Evolutionary conservation across 2,113 vertebrate species (phyloP), one percentile per base, ranked within the genome.

Genomic region (Mormoops blainvillei): DNA sequence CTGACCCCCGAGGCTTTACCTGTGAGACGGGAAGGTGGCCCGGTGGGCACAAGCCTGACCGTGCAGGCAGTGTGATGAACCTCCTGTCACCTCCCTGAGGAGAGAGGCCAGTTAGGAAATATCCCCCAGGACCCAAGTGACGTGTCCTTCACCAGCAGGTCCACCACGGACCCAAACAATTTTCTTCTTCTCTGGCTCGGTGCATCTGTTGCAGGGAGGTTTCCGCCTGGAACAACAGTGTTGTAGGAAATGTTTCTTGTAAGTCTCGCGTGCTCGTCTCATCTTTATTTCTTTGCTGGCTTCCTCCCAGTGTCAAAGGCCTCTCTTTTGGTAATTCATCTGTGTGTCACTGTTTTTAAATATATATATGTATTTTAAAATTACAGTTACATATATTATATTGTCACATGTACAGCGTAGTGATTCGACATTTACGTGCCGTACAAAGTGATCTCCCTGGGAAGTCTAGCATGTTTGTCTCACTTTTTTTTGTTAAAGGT

Each of bases 71-170:
- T 2, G 24, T 19, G 18, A 56, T 15, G 3, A 12, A 56, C 87
- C 18, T 38, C 31, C 54, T 19, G 1, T 45, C 28, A 13, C 28
- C 26, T 74, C 28, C 14, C 22, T 1, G 3, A n/a, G 65, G 50
- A 58, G 20, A 33, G 61, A 61, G 45, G 48, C 8, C 18, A 54
- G 3, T 56, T 16, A 67, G 63, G 70, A 92, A 52, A 2, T 5
- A 12, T 16, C 33, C 45, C 22, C 38, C 81, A 58, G 80, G 70
- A 74, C 52, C 41, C 7, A 14, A 6, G 33, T 24, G 4, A 9
- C 1, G 1, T 0, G 2, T 68, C 58, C 20, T 71, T 41, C 52
- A 19, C 13, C 7, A 36, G 31, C 2, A 2, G 31, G 12, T 11
- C 50, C 19, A 10, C 1, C 33, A 3, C 0, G 24, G 16, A 18